Evolutionary conservation across 2,888 invertebrate genomes (phyloP).

Genomic region (Zele albiditarsus): DNA sequence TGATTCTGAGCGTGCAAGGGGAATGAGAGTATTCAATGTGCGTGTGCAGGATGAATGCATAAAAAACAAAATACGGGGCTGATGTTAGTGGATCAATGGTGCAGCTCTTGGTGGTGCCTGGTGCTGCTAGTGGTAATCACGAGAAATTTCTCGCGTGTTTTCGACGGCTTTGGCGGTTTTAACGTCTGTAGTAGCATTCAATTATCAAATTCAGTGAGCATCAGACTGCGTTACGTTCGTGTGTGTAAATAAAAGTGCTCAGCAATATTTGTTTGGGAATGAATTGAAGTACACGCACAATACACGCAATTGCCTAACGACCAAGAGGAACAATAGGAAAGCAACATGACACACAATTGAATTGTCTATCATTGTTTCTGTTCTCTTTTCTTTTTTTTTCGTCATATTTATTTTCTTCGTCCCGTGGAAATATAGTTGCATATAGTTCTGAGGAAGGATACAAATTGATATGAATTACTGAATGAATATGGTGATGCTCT

Average conservation of each 20-base stretch:
- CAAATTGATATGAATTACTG: background rate
- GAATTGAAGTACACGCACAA: background rate
- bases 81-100: slow-evolving; percentile 19
- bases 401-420: background rate
- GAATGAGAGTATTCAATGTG: background rate
- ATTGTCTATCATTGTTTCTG: background rate
- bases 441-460: background rate
- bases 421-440: background rate
- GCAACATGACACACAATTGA: background rate
- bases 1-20: background rate
- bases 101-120: background rate
- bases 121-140: slow-evolving; percentile 1
- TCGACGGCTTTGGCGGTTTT: background rate
- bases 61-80: slow-evolving; percentile 9
- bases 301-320: background rate
- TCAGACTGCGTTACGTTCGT: background rate
- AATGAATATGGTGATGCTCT: background rate
- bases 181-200: background rate
- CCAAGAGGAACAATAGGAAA: background rate
- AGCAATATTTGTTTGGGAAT: too few species aligned
- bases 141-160: background rate
- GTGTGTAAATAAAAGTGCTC: too few species aligned
- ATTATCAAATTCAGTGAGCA: background rate
- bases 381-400: background rate
- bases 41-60: too few species aligned